Percentiles rank a stretch among this genome's conserved stretches.
phyloP scores from a whole-genome alignment of 2,113 vertebrate species.

The Electrona antarctica region DNA sequence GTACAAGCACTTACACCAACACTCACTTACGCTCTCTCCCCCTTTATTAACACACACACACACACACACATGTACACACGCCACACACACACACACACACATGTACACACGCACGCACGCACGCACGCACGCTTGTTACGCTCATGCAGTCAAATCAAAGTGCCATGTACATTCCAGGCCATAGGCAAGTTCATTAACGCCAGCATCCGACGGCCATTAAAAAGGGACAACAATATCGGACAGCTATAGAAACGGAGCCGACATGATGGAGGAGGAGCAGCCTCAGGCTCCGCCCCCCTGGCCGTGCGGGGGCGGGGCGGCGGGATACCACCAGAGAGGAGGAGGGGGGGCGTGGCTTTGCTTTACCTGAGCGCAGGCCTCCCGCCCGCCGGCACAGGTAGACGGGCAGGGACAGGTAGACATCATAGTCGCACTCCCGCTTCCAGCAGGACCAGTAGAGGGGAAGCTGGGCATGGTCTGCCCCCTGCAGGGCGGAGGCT shows the following conservation, averaged over 20 bases:
- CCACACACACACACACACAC: constrained; percentile 41
- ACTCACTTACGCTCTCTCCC: constrained; percentile 1
- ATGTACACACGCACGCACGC: constrained; percentile 4
- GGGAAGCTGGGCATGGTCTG: constrained; percentile 78
- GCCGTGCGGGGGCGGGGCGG: constrained; percentile 16
- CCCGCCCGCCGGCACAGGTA: constrained; percentile 84
- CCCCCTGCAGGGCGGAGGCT: constrained; percentile 81
- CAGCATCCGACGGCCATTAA: constrained; percentile 25
- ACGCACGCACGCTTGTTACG: constrained; percentile 34
- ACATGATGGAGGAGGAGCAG: constrained; percentile 55
- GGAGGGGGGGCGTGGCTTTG: constrained; percentile 54
- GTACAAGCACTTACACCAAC: constrained; percentile 7
- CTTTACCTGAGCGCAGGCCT: constrained; percentile 83
- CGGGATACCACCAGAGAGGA: too few species aligned
- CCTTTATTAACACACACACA: background rate
- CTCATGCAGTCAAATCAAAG: constrained; percentile 59
- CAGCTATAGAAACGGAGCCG: constrained; percentile 44
- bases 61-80: constrained; percentile 30
- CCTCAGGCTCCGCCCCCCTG: constrained; percentile 18
- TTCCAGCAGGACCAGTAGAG: constrained; percentile 87
- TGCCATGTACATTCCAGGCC: constrained; percentile 56
- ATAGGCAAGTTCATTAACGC: constrained; percentile 23
- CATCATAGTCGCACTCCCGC: constrained; percentile 83
- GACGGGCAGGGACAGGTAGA: constrained; percentile 83
- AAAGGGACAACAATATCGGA: constrained; percentile 22